phyloP scores from a whole-genome alignment of 2,888 invertebrate genomes.

The Cantharis flavilabris region DNA sequence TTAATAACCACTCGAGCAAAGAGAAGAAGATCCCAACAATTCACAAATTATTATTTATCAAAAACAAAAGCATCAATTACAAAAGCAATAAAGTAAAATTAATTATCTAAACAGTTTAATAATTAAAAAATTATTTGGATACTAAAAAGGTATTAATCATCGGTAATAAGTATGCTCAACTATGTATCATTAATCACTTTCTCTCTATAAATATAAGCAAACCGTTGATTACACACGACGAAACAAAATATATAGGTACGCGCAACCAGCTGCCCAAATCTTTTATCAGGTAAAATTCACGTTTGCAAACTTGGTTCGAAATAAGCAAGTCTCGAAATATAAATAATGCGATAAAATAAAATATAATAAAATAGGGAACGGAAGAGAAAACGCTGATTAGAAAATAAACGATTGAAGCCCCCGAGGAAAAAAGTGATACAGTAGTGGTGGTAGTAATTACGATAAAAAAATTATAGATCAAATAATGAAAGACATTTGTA shows the following conservation, averaged over 20 bases:
- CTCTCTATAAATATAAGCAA: conserved; percentile 19
- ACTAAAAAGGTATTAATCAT: conserved; percentile 4
- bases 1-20: not conserved
- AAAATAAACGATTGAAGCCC: not conserved
- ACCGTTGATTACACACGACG: conserved; percentile 32
- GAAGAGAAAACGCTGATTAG: not conserved
- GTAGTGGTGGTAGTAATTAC: not conserved
- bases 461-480: not conserved
- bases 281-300: not conserved
- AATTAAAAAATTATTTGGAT: not conserved
- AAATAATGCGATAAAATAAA: not conserved
- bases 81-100: not conserved
- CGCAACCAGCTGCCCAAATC: conserved; percentile 46
- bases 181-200: conserved; percentile 31
- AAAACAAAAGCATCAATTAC: not conserved
- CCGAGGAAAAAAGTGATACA: not conserved
- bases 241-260: conserved; percentile 41
- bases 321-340: not conserved
- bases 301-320: not conserved
- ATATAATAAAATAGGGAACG: not conserved
- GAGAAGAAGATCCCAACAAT: not conserved
- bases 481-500: not conserved
- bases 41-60: not conserved
- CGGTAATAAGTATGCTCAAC: conserved; percentile 15
- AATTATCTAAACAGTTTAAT: not conserved